Conservation (phyloP, 2,888 invertebrate species). For the Pterobdella sp. region DNA sequence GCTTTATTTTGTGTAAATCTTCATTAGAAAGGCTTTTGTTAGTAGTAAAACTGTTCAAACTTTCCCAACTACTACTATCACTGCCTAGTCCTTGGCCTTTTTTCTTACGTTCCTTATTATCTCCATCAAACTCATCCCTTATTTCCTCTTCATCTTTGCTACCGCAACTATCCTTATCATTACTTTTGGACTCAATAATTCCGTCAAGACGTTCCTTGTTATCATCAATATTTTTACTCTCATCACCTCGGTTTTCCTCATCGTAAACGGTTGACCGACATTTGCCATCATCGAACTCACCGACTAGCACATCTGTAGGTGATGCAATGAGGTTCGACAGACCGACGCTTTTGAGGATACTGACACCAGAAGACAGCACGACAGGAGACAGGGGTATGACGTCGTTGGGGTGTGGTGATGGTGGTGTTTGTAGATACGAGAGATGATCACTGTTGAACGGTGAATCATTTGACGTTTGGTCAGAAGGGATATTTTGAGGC, state of each 20-base stretch:
- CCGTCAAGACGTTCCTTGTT: not conserved
- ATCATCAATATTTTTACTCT: too few relatives aligned
- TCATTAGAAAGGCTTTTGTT: too few relatives aligned
- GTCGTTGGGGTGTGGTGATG: slow-evolving; percentile 35
- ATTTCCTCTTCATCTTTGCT: not conserved
- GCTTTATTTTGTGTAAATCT: too few relatives aligned
- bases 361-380: slow-evolving; percentile 32
- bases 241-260: too few relatives aligned
- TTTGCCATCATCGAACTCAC: not conserved
- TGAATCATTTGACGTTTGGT: not conserved
- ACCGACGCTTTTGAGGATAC: slow-evolving; percentile 29
- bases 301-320: not conserved
- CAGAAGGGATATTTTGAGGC: not conserved
- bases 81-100: too few relatives aligned
- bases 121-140: not conserved
- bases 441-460: not conserved
- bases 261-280: too few relatives aligned
- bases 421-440: slow-evolving; percentile 14
- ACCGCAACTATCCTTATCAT: not conserved
- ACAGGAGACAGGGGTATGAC: slow-evolving; percentile 38
- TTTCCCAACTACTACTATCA: too few relatives aligned
- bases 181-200: not conserved
- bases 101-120: too few relatives aligned
- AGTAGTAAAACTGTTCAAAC: too few relatives aligned
- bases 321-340: not conserved